These are phyloP conservation scores for Phymorhynchus buccinoides DNA, from an alignment of 1,140 invertebrate species.

Conservation along the genomic window DNA sequence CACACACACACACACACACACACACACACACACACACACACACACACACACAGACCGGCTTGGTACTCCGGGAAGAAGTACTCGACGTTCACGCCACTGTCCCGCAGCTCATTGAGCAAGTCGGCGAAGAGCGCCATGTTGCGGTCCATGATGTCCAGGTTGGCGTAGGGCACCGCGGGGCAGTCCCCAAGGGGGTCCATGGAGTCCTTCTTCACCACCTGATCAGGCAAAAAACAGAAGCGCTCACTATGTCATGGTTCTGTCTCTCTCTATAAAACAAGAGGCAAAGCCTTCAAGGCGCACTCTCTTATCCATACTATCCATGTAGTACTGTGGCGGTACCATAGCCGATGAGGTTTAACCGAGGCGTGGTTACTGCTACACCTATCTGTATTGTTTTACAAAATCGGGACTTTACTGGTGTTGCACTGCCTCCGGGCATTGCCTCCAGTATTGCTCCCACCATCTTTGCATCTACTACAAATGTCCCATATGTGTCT, in stretches of 20 bases:
- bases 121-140: conserved; percentile 14
- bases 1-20: not conserved
- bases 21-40: not conserved
- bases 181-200: conserved; percentile 3
- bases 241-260: no score
- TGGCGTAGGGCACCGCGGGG: conserved; percentile 8
- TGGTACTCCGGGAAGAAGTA: conserved; percentile 33
- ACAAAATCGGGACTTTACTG: no score
- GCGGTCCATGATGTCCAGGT: conserved; percentile 33
- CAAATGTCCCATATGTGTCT: no score
- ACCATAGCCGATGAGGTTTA: no score
- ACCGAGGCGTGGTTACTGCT: no score
- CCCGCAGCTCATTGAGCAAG: not conserved
- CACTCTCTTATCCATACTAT: not conserved
- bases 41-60: not conserved
- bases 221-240: not conserved
- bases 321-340: no score
- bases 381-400: no score
- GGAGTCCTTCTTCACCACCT: conserved; percentile 23
- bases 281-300: no score
- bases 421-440: no score
- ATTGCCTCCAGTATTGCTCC: no score
- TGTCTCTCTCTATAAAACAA: no score
- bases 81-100: conserved; percentile 31
- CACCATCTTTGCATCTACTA: no score